Evolutionary conservation across 2,113 vertebrate genomes (phyloP).

Genomic region (Dipodomys merriami): DNA sequence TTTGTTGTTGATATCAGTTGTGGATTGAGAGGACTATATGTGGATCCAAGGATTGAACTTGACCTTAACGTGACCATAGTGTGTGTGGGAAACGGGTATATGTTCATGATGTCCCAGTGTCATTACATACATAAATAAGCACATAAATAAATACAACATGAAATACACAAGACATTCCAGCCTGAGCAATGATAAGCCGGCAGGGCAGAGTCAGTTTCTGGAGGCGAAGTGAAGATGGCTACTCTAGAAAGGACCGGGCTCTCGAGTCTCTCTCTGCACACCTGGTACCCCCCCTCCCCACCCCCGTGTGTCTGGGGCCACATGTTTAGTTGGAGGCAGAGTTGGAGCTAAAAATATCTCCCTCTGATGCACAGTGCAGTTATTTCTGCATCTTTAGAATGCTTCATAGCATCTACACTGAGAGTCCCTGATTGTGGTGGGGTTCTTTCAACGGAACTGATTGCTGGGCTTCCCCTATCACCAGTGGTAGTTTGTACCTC

Average conservation of each 20-base stretch:
- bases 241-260: no score
- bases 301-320: rapidly evolving
- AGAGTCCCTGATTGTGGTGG: background rate
- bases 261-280: background rate
- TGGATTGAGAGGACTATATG: background rate
- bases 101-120: background rate
- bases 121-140: background rate
- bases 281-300: no score
- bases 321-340: background rate
- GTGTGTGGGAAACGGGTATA: background rate
- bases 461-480: background rate
- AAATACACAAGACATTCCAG: no score
- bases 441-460: background rate
- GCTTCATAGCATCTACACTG: background rate
- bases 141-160: background rate
- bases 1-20: background rate
- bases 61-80: background rate
- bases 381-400: background rate
- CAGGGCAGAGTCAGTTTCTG: background rate
- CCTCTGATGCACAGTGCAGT: background rate
- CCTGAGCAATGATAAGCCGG: background rate
- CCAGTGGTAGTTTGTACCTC: constrained; percentile 71
- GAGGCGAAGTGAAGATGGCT: background rate
- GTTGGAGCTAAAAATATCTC: background rate
- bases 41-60: background rate